A percentile compares a stretch with the other conserved stretches of the same genome.
phyloP scores from a whole-genome alignment of 2,888 invertebrate genomes.

The Meteorus colon region DNA sequence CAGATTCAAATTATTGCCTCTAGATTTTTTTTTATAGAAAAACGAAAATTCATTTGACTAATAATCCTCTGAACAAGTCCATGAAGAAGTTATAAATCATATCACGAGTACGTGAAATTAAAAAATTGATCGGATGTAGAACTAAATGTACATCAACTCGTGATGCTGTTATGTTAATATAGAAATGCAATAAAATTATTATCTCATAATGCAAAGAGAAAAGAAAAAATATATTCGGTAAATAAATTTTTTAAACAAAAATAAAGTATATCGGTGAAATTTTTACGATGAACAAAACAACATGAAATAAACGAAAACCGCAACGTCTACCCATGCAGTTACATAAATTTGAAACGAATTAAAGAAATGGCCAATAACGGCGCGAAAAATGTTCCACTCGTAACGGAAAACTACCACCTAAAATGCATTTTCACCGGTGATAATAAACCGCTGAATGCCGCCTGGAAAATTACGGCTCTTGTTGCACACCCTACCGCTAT shows the following conservation, averaged over 20 bases:
- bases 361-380: constrained; percentile 53
- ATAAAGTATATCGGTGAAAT: neutral
- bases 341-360: constrained; percentile 52
- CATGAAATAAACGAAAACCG: constrained; percentile 26
- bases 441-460: constrained; percentile 44
- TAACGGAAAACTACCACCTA: constrained; percentile 35
- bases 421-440: constrained; percentile 27
- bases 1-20: too few species aligned
- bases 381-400: constrained; percentile 34
- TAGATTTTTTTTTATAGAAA: too few species aligned
- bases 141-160: too few species aligned
- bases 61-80: too few species aligned
- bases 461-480: constrained; percentile 20
- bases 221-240: neutral
- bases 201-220: too few species aligned
- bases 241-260: neutral
- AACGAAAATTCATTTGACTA: too few species aligned
- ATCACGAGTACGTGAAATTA: too few species aligned
- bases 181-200: too few species aligned
- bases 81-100: too few species aligned
- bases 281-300: constrained; percentile 15
- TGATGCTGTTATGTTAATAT: too few species aligned
- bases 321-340: constrained; percentile 34
- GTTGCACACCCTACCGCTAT: constrained; percentile 4
- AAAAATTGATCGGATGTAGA: too few species aligned